Evolutionary conservation across 2,888 invertebrate genomes (phyloP), one percentile per base, ranked within the genome.

Genomic region (Agrotis ipsilon): DNA sequence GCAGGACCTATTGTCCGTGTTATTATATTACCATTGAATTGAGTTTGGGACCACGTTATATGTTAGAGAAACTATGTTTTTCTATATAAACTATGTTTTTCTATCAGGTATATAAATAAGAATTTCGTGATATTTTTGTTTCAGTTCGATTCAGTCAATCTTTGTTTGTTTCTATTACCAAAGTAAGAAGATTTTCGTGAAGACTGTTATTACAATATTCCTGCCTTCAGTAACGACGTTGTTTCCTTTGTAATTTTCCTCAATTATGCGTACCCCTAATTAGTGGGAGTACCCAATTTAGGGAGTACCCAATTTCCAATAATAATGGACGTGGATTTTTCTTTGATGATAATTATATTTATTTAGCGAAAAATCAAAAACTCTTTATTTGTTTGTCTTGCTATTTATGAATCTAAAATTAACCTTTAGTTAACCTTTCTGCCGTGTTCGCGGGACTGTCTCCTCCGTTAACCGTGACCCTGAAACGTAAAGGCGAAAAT

Each of bases 241-340:
- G 13, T 79, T 74, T 65, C 6, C 16, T 52, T 54, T 32, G 57
- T 49, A 54, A 80, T 52, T 74, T 76, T 58, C 66, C 51, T 48
- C 66, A 61, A 74, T 74, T 74, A 61, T 27, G 55, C n/a, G 21
- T 46, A 54, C 19, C 9, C n/a, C 19, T 61, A 52, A 76, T 76
- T 49, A 62, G 13, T 49, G 1, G 11, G 52, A 66, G 66, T 24
- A 57, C 16, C 57, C 32, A 58, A 58, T 61, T 49, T 9, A 52
- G 46, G 9, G 21, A n/a, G n/a, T n/a, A n/a, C n/a, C n/a, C n/a
- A n/a, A 64, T 52, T 62, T 51, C 14, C 27, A 57, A 52, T 49
- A 45, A 65, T 60, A 45, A 55, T 49, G 13, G 39, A 21, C 24
- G 43, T 49, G 7, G 14, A 11, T 14, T 54, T 62, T 49, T 55